Conservation (phyloP, 2,797 vertebrate species). For the Argya squamiceps region DNA sequence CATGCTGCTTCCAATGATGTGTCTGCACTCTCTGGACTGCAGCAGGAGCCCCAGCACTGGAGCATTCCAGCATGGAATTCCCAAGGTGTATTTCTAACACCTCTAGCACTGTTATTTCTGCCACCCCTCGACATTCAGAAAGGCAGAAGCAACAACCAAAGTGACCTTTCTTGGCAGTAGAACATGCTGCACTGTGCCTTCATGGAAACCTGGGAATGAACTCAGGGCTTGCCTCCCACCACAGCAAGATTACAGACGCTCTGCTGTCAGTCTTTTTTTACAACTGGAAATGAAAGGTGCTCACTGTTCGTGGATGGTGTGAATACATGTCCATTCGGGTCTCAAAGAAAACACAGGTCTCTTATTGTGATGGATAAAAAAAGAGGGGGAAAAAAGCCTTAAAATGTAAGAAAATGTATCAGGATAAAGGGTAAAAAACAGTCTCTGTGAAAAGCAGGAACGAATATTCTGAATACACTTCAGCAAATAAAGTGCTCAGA, state of each 20-base stretch:
- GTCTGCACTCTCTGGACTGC: fast-evolving
- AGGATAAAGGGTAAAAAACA: background rate
- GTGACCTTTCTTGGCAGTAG: background rate
- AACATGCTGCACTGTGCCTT: background rate
- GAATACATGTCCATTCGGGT: background rate
- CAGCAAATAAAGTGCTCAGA: background rate
- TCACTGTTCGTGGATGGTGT: background rate
- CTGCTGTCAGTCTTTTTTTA: background rate
- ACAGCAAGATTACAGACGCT: background rate
- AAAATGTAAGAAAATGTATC: background rate
- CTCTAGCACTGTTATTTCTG: background rate
- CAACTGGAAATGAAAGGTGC: background rate
- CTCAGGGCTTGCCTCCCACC: background rate
- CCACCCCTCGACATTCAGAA: background rate
- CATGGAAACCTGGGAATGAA: background rate
- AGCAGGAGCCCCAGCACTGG: background rate
- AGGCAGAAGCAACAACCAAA: background rate
- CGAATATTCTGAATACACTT: background rate
- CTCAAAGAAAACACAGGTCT: background rate
- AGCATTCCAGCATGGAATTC: fast-evolving
- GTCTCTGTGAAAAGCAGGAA: background rate
- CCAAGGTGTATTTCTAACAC: background rate
- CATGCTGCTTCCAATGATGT: background rate
- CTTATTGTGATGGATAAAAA: background rate
- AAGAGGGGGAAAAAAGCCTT: background rate